A percentile compares a stretch with the other conserved stretches of the same genome.
These are phyloP conservation scores for Synchiropus splendidus DNA, from an alignment of 2,113 vertebrate genomes.

Conservation along the genomic window DNA sequence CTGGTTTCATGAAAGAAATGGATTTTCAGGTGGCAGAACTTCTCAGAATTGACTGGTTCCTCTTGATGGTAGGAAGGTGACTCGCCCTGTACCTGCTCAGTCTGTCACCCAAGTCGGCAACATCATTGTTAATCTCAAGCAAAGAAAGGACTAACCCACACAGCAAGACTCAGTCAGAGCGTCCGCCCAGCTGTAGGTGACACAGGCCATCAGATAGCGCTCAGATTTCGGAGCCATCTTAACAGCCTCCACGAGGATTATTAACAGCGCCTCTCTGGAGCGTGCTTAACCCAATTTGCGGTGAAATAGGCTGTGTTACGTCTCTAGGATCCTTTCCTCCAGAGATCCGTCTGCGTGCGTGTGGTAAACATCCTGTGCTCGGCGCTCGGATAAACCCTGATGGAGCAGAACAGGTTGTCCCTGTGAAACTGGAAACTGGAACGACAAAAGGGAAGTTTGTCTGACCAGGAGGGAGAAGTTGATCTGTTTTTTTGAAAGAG, in stretches of 20 bases:
- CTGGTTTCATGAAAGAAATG: no score
- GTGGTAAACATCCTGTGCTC: constrained; percentile 34
- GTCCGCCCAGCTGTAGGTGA: constrained; percentile 6
- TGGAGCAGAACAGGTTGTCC: constrained; percentile 39
- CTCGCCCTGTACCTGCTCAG: no score
- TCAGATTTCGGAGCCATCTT: constrained; percentile 50
- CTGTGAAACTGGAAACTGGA: constrained; percentile 10
- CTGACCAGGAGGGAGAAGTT: background rate
- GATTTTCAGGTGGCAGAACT: no score
- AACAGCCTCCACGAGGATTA: constrained; percentile 53
- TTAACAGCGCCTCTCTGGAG: constrained; percentile 59
- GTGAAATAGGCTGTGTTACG: constrained; percentile 56
- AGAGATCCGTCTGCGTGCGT: constrained; percentile 18
- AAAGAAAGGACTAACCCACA: no score
- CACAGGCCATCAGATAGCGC: constrained; percentile 36
- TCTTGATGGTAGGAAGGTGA: no score
- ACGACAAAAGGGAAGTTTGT: constrained; percentile 12
- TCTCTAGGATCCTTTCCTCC: constrained; percentile 44
- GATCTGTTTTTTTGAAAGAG: background rate
- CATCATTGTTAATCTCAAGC: no score
- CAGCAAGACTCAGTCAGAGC: no score
- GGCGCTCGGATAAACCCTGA: constrained; percentile 40
- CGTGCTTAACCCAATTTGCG: constrained; percentile 61
- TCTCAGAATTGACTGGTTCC: no score
- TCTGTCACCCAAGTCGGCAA: no score